A percentile compares a stretch with the other conserved stretches of the same genome.
Conservation (phyloP, 2,113 vertebrate genomes). For the Dasyurus viverrinus region DNA sequence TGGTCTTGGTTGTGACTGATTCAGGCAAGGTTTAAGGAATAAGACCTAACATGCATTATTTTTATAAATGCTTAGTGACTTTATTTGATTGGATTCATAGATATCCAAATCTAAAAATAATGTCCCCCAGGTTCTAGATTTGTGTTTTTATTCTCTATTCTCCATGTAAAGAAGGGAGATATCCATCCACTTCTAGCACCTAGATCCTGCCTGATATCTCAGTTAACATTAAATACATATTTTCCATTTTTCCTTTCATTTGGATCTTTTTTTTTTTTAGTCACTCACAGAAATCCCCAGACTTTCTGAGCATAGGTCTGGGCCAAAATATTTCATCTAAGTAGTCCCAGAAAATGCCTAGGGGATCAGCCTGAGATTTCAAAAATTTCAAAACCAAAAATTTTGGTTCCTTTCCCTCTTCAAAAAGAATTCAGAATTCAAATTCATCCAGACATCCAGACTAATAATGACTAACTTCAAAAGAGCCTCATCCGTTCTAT, state of each 20-base stretch:
- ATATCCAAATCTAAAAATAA: background rate
- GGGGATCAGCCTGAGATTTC: background rate
- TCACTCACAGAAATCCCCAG: background rate
- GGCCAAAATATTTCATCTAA: background rate
- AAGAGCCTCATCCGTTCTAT: background rate
- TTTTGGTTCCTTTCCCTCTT: background rate
- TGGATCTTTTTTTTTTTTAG: background rate
- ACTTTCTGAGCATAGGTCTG: background rate
- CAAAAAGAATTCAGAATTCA: background rate
- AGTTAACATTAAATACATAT: background rate
- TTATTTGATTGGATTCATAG: background rate
- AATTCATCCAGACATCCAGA: background rate
- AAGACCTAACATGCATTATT: background rate
- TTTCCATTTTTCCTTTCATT: background rate
- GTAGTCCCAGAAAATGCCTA: background rate
- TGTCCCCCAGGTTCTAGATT: background rate
- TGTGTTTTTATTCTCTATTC: background rate
- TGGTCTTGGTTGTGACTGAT: background rate
- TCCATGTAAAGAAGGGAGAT: background rate
- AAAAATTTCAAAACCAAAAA: slow-evolving; percentile 15
- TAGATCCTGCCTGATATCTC: background rate
- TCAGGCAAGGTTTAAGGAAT: background rate
- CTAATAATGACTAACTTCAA: background rate
- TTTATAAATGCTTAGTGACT: background rate
- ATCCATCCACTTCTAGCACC: background rate